phyloP scores from a whole-genome alignment of 2,888 invertebrate species.

The Fragum sueziense region DNA sequence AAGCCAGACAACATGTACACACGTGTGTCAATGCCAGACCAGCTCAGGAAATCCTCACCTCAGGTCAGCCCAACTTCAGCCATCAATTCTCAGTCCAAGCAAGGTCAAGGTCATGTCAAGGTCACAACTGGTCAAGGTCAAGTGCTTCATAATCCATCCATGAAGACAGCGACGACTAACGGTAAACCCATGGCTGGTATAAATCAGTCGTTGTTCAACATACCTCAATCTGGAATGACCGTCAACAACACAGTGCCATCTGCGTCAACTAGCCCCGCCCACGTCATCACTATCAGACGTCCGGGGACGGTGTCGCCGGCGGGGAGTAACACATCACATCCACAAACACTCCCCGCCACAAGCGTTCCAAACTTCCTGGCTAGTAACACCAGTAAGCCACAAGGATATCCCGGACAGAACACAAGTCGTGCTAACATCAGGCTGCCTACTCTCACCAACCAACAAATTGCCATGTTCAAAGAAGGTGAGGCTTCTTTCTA shows the following conservation, averaged over 20 bases:
- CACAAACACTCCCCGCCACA: slow-evolving; percentile 12
- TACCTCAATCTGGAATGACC: slow-evolving; percentile 27
- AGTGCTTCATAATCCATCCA: slow-evolving; percentile 18
- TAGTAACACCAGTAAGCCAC: slow-evolving; percentile 29
- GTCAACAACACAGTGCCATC: slow-evolving; percentile 3
- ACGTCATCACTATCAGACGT: neutral
- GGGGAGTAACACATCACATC: slow-evolving; percentile 3
- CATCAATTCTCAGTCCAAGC: slow-evolving; percentile 36
- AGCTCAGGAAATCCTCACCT: slow-evolving; percentile 59
- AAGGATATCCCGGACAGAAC: slow-evolving; percentile 8
- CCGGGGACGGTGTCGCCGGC: neutral
- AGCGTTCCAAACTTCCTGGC: neutral
- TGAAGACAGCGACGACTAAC: slow-evolving; percentile 21
- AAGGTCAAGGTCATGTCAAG: slow-evolving; percentile 19
- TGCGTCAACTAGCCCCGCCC: neutral
- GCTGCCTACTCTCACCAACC: slow-evolving; percentile 39
- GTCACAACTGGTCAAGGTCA: slow-evolving; percentile 35
- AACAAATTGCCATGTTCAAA: slow-evolving; percentile 36
- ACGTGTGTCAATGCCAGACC: slow-evolving; percentile 28
- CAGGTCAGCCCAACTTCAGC: slow-evolving; percentile 5
- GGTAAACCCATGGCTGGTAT: slow-evolving; percentile 36
- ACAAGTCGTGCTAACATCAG: slow-evolving; percentile 31
- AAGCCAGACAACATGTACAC: slow-evolving; percentile 8
- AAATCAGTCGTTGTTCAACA: slow-evolving; percentile 41
- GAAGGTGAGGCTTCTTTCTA: slow-evolving; percentile 12